These are phyloP conservation scores for Porites evermanni DNA, from an alignment of 92 coral and sea anemone species.

Conservation along the genomic window DNA sequence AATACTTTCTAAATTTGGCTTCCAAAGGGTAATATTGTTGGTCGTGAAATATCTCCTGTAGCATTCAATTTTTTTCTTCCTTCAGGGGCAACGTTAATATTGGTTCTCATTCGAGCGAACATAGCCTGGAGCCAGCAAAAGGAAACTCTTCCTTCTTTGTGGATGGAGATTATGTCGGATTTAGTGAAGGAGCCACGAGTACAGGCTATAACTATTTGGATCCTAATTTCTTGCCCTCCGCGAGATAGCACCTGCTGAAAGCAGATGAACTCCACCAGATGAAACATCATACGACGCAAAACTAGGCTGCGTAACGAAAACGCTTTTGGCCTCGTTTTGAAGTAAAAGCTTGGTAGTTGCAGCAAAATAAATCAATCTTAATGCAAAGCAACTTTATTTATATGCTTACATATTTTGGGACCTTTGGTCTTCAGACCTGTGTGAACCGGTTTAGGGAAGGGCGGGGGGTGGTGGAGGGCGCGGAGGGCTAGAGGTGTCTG, in stretches of 20 bases:
- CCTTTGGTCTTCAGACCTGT: too few species aligned
- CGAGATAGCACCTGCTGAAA: conserved; percentile 61
- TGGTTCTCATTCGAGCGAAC: conserved; percentile 69
- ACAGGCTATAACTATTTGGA: conserved; percentile 93
- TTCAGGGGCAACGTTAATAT: conserved; percentile 66
- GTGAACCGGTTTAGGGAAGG: too few species aligned
- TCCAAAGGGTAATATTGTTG: too few species aligned
- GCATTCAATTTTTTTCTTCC: neutral
- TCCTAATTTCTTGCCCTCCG: conserved; percentile 97
- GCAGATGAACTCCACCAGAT: neutral
- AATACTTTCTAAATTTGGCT: too few species aligned
- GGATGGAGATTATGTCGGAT: conserved; percentile 93
- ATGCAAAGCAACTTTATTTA: too few species aligned
- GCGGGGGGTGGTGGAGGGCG: too few species aligned
- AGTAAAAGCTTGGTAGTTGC: neutral
- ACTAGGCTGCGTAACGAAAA: neutral
- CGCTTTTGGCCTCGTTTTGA: neutral
- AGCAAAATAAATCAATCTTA: too few species aligned
- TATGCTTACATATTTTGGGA: too few species aligned
- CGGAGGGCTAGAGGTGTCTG: too few species aligned
- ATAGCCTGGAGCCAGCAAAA: conserved; percentile 73
- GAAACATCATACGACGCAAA: neutral
- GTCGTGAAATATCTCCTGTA: too few species aligned
- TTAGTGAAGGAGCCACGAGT: conserved; percentile 70
- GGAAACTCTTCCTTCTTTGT: conserved; percentile 71